Percentiles rank a stretch among this genome's conserved stretches.
Conservation (phyloP, 2,113 vertebrate genomes). For the Natator depressus region DNA sequence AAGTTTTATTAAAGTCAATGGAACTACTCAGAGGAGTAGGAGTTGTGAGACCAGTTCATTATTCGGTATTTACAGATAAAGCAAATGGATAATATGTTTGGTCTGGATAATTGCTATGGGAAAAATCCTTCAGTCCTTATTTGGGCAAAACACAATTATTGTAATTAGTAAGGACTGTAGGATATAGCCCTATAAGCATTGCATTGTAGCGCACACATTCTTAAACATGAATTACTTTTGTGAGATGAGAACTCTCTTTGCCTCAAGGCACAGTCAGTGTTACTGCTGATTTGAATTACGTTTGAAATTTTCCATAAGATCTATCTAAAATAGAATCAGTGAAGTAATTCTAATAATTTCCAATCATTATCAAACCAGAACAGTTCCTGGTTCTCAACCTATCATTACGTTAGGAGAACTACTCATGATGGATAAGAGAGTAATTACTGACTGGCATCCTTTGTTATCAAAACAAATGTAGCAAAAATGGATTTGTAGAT, state of each 20-base stretch:
- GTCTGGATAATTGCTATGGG: neutral
- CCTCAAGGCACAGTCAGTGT: neutral
- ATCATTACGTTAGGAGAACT: conserved; percentile 16
- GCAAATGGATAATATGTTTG: neutral
- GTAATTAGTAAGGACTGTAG: neutral
- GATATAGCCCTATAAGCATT: neutral
- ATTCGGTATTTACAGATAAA: neutral
- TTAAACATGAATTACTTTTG: neutral
- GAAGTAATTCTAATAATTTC: conserved; percentile 49
- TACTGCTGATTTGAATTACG: conserved; percentile 42
- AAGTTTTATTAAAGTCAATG: neutral
- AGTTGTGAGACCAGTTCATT: neutral
- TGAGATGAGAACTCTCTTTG: neutral
- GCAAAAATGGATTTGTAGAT: neutral
- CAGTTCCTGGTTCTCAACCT: neutral
- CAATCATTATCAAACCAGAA: conserved; percentile 26
- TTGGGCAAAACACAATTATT: neutral
- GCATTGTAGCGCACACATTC: neutral
- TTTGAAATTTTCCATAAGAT: conserved; percentile 48
- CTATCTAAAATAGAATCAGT: conserved; percentile 41
- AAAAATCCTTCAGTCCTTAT: neutral
- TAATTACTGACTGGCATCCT: conserved; percentile 30
- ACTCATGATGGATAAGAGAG: neutral
- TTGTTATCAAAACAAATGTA: conserved; percentile 13
- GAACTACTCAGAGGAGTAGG: neutral